Conservation (phyloP, 2,113 vertebrate genomes). For the Hassar affinis region DNA sequence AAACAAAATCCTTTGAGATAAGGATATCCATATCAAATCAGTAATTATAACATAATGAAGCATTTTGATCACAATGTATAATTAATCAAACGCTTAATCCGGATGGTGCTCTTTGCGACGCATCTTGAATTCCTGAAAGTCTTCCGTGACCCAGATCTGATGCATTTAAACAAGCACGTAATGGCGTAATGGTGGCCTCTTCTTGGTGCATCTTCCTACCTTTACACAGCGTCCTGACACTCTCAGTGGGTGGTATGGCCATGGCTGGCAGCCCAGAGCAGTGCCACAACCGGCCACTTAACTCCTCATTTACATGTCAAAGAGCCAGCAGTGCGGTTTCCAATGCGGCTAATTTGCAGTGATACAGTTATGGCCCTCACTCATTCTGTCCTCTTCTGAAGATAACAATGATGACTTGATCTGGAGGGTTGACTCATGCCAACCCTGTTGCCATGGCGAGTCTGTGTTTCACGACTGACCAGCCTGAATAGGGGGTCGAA, state of each 20-base stretch:
- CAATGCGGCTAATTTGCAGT: conserved; percentile 75
- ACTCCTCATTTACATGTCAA: conserved; percentile 78
- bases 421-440: conserved; percentile 72
- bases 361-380: conserved; percentile 74
- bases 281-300: conserved; percentile 61
- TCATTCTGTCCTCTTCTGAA: conserved; percentile 63
- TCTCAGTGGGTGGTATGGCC: conserved; percentile 72
- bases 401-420: conserved; percentile 72
- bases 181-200: conserved; percentile 58
- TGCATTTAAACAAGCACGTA: conserved; percentile 60
- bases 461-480: conserved; percentile 55
- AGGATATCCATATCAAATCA: not conserved
- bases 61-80: not conserved
- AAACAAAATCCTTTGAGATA: not conserved
- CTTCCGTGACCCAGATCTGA: conserved; percentile 53
- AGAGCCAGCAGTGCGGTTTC: conserved; percentile 62
- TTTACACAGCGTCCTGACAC: conserved; percentile 67
- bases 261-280: conserved; percentile 71
- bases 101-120: not conserved
- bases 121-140: not conserved
- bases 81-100: not conserved
- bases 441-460: conserved; percentile 69
- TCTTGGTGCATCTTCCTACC: conserved; percentile 64
- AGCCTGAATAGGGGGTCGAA: conserved; percentile 52
- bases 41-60: not conserved